Conservation (phyloP, 2,113 vertebrate species). For the Burhinus oedicnemus region DNA sequence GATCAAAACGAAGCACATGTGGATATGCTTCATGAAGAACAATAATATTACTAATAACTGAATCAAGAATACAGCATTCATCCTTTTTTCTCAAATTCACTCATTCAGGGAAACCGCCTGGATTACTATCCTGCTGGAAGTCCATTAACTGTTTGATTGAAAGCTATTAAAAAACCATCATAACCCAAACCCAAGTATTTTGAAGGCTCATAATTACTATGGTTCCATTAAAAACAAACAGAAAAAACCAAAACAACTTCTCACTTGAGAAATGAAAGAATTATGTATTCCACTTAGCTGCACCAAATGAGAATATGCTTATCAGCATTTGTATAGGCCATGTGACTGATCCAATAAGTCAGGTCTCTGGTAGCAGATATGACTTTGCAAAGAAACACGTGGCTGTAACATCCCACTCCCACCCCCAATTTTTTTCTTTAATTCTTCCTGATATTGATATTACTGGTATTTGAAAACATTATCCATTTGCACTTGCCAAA, state of each 20-base stretch:
- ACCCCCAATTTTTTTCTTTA: neutral
- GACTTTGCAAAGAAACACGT: neutral
- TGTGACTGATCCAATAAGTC: neutral
- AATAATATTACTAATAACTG: neutral
- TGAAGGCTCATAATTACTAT: neutral
- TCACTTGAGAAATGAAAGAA: neutral
- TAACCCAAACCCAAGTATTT: neutral
- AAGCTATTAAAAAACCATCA: neutral
- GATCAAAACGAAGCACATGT: neutral
- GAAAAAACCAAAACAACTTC: neutral
- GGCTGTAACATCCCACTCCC: accelerated
- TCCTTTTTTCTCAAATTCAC: neutral
- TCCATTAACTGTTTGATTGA: neutral
- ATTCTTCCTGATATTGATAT: neutral
- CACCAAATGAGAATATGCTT: neutral
- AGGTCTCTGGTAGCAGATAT: neutral
- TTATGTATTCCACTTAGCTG: neutral
- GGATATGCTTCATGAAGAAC: neutral
- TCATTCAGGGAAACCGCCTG: neutral
- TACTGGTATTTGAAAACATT: neutral
- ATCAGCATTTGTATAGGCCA: neutral
- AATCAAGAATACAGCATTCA: neutral
- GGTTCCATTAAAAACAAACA: neutral
- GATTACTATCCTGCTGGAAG: neutral
- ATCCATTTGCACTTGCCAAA: neutral